Base-by-base conservation (phyloP, 2,888 invertebrate species). In the Zonitis immaculata region DNA sequence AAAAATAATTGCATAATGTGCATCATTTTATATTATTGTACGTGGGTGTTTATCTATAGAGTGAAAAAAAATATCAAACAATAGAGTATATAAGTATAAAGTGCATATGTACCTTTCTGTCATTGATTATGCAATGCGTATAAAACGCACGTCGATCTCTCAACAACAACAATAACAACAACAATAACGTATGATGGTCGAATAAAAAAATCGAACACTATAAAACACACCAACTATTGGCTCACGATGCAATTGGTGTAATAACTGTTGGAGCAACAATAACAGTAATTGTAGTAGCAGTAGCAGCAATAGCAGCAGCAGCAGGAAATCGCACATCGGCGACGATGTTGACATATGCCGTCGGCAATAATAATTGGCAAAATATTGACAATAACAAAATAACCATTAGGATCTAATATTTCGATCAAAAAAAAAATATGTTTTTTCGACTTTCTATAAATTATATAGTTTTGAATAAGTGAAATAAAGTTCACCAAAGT, bases 121-220 rank as follows among this genome's bases (percentile, higher is more conserved):
- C 68, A 68, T 67, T 68, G 66, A 67, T 68, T 67, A 68, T 64
- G 66, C 65, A 67, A 65, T 67, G 68, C 67, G 66, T 67, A 59
- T 58, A 48, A 52, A 60, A 62, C 63, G 65, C 64, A 61, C 60
- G 35, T 45, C 20, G 45, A 44, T 30, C 47, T 44, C 27, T 18
- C 46, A 42, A 27, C 28, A 42, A 42, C 25, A 22, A 27, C 27
- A 27, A 27, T 27, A 27, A 27, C 27, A n/a, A 28, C 11, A n/a
- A 28, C 14, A 16, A 47, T 18, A 16, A 32, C 11, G 16, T n/a
- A 44, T 16, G 32, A 9, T 28, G 47, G 18, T 46, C 18, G 8
- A 16, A 35, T 16, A 35, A 35, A 35, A 35, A 6, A 39, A 27
- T 22, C 11, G 7, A 26, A 42, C 43, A 53, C 52, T 47, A 51